Conservation (phyloP, 2,113 vertebrate genomes). For the Lophura nycthemera region DNA sequence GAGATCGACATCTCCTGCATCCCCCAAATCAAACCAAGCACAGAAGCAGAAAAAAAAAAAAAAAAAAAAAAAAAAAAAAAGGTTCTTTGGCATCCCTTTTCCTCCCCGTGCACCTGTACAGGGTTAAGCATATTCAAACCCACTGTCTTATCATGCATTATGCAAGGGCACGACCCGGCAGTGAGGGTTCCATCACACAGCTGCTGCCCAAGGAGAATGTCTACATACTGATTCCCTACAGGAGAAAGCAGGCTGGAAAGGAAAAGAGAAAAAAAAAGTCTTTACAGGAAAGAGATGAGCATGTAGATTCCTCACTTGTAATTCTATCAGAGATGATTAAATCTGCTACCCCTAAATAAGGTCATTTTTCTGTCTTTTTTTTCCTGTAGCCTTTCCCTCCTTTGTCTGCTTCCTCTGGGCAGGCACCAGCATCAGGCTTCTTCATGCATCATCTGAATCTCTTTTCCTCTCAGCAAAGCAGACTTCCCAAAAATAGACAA, state of each 20-base stretch:
- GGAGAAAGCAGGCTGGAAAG: background rate
- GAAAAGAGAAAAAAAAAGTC: background rate
- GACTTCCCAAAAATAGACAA: background rate
- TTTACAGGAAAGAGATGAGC: constrained; percentile 17
- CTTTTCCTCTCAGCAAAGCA: background rate
- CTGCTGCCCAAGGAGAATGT: background rate
- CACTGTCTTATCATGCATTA: background rate
- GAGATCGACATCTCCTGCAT: background rate
- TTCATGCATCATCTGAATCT: background rate
- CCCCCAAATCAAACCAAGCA: background rate
- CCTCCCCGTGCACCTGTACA: background rate
- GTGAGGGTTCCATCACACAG: background rate
- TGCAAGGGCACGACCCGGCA: background rate
- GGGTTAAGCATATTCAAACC: constrained; percentile 15
- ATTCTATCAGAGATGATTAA: constrained; percentile 34
- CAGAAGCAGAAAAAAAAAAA: background rate
- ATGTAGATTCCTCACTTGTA: background rate
- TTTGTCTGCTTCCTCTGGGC: background rate
- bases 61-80: background rate
- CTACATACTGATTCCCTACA: background rate
- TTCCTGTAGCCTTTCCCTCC: background rate
- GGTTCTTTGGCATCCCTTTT: background rate
- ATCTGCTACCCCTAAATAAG: background rate
- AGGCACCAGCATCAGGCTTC: background rate
- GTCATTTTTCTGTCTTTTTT: background rate